Conservation (phyloP, 2,113 vertebrate genomes). For the Ceratotherium simum region DNA sequence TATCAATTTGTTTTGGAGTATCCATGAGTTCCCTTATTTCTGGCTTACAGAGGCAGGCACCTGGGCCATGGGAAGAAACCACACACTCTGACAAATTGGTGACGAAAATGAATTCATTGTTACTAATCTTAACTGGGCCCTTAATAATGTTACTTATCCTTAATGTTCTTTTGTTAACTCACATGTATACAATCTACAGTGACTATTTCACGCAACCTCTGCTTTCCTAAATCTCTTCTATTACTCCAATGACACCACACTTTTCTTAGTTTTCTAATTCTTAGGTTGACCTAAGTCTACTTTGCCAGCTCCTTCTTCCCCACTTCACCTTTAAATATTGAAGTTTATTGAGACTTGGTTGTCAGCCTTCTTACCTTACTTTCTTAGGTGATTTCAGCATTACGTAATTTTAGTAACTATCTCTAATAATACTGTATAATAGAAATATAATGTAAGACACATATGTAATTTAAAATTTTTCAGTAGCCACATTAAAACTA, state of each 20-base stretch:
- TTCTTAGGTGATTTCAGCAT: neutral
- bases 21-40: neutral
- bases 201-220: neutral
- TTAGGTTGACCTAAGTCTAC: neutral
- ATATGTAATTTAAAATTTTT: neutral
- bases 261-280: neutral
- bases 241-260: neutral
- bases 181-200: neutral
- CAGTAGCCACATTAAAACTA: neutral
- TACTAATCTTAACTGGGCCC: neutral
- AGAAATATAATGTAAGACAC: neutral
- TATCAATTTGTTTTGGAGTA: neutral
- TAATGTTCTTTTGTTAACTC: neutral
- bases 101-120: neutral
- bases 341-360: neutral
- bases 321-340: neutral
- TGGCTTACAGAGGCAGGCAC: neutral
- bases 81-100: neutral
- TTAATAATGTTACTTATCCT: neutral
- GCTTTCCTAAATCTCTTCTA: neutral
- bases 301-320: neutral
- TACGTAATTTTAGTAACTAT: neutral
- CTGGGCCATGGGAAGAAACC: neutral
- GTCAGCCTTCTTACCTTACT: neutral
- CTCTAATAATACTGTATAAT: neutral